Conservation (phyloP, 2,888 invertebrate species). For the Ecliptopera silaceata region DNA sequence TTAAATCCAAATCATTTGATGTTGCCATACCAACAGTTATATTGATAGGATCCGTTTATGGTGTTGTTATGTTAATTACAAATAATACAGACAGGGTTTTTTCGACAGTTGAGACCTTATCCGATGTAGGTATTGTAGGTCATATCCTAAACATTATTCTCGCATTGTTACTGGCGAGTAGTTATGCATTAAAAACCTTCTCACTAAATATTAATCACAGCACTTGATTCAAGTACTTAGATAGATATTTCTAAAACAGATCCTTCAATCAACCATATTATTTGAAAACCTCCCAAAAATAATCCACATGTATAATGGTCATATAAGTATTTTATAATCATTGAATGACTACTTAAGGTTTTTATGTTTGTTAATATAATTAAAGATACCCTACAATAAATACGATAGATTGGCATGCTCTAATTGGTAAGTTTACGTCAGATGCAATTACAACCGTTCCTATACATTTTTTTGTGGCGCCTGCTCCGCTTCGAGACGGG, state of each 20-base stretch:
- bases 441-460: constrained; percentile 53
- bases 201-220: no score
- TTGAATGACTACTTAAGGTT: constrained; percentile 53
- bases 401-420: constrained; percentile 49
- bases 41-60: constrained; percentile 63
- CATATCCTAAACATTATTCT: no score
- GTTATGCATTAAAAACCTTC: no score
- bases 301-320: constrained; percentile 42
- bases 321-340: constrained; percentile 51
- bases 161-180: no score
- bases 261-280: not conserved
- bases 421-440: constrained; percentile 58
- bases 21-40: constrained; percentile 62
- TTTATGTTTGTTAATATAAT: constrained; percentile 51
- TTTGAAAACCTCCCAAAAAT: not conserved
- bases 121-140: not conserved
- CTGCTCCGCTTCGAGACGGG: constrained; percentile 51
- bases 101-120: not conserved
- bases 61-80: constrained; percentile 64
- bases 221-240: no score
- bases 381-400: constrained; percentile 50
- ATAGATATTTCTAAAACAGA: no score
- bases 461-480: constrained; percentile 62
- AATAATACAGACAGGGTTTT: constrained; percentile 27
- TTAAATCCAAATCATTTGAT: constrained; percentile 73